Evolutionary conservation across 92 coral and sea anemone species (phyloP), one percentile per base, ranked within the genome.

Genomic region (Palythoa grandiflora): DNA sequence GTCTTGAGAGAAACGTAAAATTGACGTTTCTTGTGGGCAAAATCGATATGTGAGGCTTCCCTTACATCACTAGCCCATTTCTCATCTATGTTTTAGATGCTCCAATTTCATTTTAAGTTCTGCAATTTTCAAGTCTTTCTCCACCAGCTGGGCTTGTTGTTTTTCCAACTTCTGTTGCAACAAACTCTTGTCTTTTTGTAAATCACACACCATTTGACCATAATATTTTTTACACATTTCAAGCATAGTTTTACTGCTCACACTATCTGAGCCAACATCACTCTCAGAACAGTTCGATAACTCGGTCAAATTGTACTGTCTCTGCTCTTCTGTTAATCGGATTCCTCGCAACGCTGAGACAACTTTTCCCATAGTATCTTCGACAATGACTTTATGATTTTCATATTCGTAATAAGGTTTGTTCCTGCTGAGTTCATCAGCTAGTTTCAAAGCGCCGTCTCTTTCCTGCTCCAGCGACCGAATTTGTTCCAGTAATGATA

Each of bases 281-380:
- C 28, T 79, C 47, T 90, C 89, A 72, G 63, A 38, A 55, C 83
- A 90, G 61, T 73, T 87, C 6, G 63, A 84, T 73, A 93, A 76
- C 68, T 95, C 94, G 60, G 84, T 87, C 13, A 95, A 81, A 78
- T 95, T 95, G 88, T 91, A 93, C 88, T 87, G 92, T 68, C 98
- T 87, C 73, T 95, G 98, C 83, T 95, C 98, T 88, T 95, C 98
- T 38, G 92, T 95, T 2, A 95, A 88, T 19, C 98, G 98, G 79
- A 95, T 95, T 83, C 87, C 98, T 71, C 93, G 93, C 39, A 95
- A 84, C 47, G 88, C 96, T 17, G 90, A 77, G 10, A 93, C 77
- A 2, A 92, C 87, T 84, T 88, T 88, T 15, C 89, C 14, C 89
- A 91, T 78, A 2, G 89, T 47, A 70, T 93, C 93, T 91, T 78